phyloP scores from a whole-genome alignment of 2,888 invertebrate species.

The Lasioglossum figueresi region DNA sequence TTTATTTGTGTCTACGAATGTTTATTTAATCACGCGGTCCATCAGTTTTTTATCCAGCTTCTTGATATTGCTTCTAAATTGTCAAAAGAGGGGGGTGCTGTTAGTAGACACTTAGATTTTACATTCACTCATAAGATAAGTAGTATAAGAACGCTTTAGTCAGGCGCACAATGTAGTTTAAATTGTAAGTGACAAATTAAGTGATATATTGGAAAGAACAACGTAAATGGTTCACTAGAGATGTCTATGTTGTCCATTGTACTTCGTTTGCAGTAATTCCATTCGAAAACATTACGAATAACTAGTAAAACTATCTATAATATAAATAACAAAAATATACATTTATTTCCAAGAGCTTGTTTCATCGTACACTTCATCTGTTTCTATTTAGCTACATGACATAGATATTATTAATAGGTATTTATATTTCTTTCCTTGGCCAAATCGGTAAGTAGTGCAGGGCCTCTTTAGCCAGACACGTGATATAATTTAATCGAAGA shows the following conservation, averaged over 20 bases:
- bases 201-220: background rate
- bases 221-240: background rate
- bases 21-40: background rate
- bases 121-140: background rate
- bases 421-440: background rate
- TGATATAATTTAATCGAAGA: background rate
- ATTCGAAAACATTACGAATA: background rate
- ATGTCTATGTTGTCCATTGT: background rate
- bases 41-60: background rate
- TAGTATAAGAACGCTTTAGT: background rate
- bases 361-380: too few relatives aligned
- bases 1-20: background rate
- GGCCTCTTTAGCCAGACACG: background rate
- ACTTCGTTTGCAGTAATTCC: too few relatives aligned
- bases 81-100: background rate
- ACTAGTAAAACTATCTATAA: background rate
- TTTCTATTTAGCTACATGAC: background rate
- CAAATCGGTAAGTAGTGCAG: background rate
- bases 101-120: background rate
- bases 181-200: background rate
- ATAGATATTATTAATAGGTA: background rate
- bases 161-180: background rate
- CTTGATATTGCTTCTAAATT: background rate
- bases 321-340: too few relatives aligned
- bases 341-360: too few relatives aligned